Evolutionary conservation across 2,888 invertebrate genomes (phyloP).

Genomic region (Agonopterix heracliana): DNA sequence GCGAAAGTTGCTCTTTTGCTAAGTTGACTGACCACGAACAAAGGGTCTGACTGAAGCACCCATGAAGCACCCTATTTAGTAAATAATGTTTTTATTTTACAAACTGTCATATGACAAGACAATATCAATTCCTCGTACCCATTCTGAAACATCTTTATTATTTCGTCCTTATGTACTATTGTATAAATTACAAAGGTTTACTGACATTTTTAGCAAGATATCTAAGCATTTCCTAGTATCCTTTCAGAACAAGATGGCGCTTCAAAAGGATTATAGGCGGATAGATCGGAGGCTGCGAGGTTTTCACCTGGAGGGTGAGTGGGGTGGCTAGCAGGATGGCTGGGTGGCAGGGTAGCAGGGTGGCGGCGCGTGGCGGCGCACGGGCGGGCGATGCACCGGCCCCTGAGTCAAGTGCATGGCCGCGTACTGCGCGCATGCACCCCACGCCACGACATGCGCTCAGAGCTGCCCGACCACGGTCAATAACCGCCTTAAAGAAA

Average conservation of each 20-base stretch:
- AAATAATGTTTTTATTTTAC: no score
- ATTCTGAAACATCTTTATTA: no score
- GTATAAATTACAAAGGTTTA: no score
- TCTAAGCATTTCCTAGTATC: neutral
- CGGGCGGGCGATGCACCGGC: constrained; percentile 46
- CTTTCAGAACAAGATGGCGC: constrained; percentile 29
- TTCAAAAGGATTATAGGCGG: constrained; percentile 29
- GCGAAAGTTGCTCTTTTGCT: no score
- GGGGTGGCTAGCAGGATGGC: constrained; percentile 5
- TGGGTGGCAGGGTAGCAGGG: constrained; percentile 23
- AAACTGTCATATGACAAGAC: no score
- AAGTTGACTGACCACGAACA: no score
- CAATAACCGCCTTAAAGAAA: constrained; percentile 36
- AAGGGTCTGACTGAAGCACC: no score
- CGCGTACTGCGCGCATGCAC: constrained; percentile 28
- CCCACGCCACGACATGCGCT: constrained; percentile 55
- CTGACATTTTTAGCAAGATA: no score
- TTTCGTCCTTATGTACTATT: no score
- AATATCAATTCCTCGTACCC: no score
- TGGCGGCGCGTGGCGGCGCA: constrained; percentile 28
- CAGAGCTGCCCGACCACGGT: constrained; percentile 34
- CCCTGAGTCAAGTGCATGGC: constrained; percentile 67
- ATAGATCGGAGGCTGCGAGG: constrained; percentile 20
- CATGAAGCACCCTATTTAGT: no score
- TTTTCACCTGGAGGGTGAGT: no score